Conservation (phyloP, 2,797 vertebrate genomes). For the Cyprinodon diabolis region DNA sequence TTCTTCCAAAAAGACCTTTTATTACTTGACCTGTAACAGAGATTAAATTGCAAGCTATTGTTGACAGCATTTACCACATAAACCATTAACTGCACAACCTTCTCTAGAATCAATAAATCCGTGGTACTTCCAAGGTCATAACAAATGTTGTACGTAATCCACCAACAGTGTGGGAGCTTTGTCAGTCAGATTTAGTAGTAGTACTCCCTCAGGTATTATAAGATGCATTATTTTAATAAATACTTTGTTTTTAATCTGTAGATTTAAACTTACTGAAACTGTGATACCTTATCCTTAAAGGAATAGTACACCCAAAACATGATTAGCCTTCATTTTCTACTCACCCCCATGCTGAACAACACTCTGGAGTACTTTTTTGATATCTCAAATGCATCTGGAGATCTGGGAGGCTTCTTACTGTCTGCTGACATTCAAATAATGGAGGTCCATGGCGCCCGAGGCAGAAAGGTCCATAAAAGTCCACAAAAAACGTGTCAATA, state of each 20-base stretch:
- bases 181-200: neutral
- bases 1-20: conserved; percentile 21
- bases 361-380: too few species aligned
- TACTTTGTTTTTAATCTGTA: conserved; percentile 1
- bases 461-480: too few species aligned
- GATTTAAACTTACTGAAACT: neutral
- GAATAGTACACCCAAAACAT: too few species aligned
- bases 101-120: conserved; percentile 24
- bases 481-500: too few species aligned
- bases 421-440: too few species aligned
- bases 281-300: neutral
- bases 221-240: neutral
- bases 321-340: too few species aligned
- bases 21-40: conserved; percentile 42
- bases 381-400: too few species aligned
- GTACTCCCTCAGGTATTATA: neutral
- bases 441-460: too few species aligned
- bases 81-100: conserved; percentile 6
- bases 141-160: conserved; percentile 5
- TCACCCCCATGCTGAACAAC: too few species aligned
- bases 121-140: conserved; percentile 2
- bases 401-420: too few species aligned
- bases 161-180: neutral
- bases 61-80: conserved; percentile 19
- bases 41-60: conserved; percentile 36